These are phyloP conservation scores for Halictus ligatus DNA, from an alignment of 2,888 invertebrate species.

Conservation along the genomic window DNA sequence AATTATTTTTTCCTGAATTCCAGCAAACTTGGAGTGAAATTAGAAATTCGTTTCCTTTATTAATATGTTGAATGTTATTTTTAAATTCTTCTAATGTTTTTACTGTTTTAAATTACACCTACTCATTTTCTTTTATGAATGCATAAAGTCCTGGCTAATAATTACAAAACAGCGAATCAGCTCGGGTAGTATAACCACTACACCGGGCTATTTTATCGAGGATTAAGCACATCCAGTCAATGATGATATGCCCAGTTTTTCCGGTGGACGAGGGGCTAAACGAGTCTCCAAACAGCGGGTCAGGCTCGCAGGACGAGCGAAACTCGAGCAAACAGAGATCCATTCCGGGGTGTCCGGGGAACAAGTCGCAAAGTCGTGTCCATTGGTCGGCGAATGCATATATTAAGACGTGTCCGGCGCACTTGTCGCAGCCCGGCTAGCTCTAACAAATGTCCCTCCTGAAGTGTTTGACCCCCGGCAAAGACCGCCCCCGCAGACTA, in stretches of 20 bases:
- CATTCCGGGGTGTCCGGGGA: slow-evolving; percentile 16
- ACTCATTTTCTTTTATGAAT: neutral
- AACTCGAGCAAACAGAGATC: slow-evolving; percentile 2
- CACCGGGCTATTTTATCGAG: neutral
- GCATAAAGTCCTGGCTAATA: no score
- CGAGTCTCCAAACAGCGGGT: neutral
- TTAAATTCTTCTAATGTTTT: no score
- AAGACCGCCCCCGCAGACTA: slow-evolving; percentile 72
- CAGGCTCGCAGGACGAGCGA: neutral
- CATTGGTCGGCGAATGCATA: slow-evolving; percentile 73
- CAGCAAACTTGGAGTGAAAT: no score
- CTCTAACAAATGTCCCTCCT: slow-evolving; percentile 78
- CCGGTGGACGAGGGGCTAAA: neutral
- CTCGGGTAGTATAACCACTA: neutral
- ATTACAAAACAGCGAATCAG: neutral
- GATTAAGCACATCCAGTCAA: neutral
- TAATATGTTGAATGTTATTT: no score
- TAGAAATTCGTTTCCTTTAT: no score
- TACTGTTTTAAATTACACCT: neutral
- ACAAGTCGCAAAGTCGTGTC: slow-evolving; percentile 64
- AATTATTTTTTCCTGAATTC: no score
- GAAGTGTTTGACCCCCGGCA: slow-evolving; percentile 72
- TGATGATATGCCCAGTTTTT: neutral
- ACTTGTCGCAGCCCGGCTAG: slow-evolving; percentile 76
- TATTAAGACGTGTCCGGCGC: slow-evolving; percentile 81